Evolutionary conservation across 1,140 invertebrate genomes (phyloP), one percentile per base, ranked within the genome.

Genomic region (Saxidomus purpurata): DNA sequence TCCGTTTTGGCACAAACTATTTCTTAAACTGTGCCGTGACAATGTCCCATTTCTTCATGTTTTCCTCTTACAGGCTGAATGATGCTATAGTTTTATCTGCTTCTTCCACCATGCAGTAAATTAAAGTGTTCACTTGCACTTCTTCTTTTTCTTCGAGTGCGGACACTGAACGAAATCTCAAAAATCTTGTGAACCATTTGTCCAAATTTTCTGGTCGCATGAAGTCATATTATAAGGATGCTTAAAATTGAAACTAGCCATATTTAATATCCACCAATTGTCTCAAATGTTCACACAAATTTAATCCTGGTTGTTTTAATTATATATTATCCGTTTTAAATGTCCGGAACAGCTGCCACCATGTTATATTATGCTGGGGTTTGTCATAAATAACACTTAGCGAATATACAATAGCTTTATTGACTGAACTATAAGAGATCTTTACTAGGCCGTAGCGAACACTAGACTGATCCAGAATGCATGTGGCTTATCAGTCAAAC

Each of bases 71-170:
- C 28, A 71, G 25, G 0, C 25, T 34, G 67, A 71, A 71, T 40
- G 67, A 71, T 8, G 67, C 31, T 0, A 71, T 15, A 71, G 34
- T 71, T 11, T 31, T 22, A 4, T 31, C 63, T 9, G 63, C 63
- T 38, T 34, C 34, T 38, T 40, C 19, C 13, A 11, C 67, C 67
- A 71, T 38, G 0, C 13, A 71, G 31, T 31, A n/a, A 71, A 71
- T 34, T 36, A 34, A 71, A 13, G 28, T 71, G n/a, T 71, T 71
- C 11, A 71, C 67, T 71, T 71, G 67, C 6, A n/a, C 34, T 71
- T 34, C 67, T 3, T 38, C 67, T 17, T 71, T 71, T 34, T 8
- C 67, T 1, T 22, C 6, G 11, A 71, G 19, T 34, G 0, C 8
- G 28, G 34, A 38, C 17, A 31, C 67, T 2, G 17, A 15, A 28